A percentile compares a stretch with the other conserved stretches of the same genome.
These are phyloP conservation scores for Lucinisca nassula DNA, from an alignment of 2,888 invertebrate genomes.

Conservation along the genomic window DNA sequence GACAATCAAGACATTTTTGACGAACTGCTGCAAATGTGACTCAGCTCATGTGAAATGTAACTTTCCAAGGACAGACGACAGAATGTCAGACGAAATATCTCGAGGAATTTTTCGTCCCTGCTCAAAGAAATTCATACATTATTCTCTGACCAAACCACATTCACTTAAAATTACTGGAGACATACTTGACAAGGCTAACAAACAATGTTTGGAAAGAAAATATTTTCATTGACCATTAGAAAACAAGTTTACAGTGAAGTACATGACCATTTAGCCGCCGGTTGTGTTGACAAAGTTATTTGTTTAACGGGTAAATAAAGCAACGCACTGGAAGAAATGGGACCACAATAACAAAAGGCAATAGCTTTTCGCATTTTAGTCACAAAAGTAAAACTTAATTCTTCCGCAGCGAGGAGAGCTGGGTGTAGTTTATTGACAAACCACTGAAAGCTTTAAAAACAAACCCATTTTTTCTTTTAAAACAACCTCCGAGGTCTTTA, in stretches of 20 bases:
- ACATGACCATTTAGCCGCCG: conserved; percentile 30
- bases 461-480: background rate
- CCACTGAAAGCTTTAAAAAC: conserved; percentile 9
- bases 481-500: background rate
- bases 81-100: background rate
- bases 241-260: conserved; percentile 27
- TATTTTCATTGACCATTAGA: conserved; percentile 59
- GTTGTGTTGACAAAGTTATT: conserved; percentile 58
- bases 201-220: conserved; percentile 68
- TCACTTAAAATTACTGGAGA: conserved; percentile 27
- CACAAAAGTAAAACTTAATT: conserved; percentile 13
- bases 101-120: conserved; percentile 39
- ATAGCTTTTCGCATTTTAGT: conserved; percentile 18
- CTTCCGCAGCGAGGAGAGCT: background rate
- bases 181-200: conserved; percentile 64
- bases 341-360: conserved; percentile 16
- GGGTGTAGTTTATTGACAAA: conserved; percentile 9
- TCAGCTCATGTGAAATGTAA: too few species aligned
- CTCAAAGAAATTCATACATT: conserved; percentile 18
- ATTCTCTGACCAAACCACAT: background rate
- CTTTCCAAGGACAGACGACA: too few species aligned
- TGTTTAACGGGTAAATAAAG: conserved; percentile 65
- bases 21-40: too few species aligned
- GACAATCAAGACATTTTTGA: too few species aligned
- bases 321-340: conserved; percentile 25